Evolutionary conservation across 2,888 invertebrate species (phyloP), one percentile per base, ranked within the genome.

Genomic region (Salpingus planirostris): DNA sequence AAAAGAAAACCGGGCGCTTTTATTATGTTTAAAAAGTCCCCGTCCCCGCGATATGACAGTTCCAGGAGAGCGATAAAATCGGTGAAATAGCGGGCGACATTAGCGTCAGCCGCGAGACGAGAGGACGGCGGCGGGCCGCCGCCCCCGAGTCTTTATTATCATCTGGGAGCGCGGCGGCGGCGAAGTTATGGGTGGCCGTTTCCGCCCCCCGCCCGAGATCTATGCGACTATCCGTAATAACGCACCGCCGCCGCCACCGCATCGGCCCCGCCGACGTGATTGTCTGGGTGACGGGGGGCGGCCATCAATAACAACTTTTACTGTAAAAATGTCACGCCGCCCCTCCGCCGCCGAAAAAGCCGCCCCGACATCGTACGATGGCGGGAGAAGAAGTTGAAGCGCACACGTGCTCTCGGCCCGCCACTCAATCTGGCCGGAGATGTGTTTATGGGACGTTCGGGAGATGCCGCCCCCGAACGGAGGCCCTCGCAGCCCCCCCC

Each of bases 281-380:
- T 56, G 55, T 55, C 52, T 51, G 52, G 43, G 18, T 18, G 18
- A 8, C 18, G 18, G 46, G 29, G 5, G 31, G 44, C 50, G 49
- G 49, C 56, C 44, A 58, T 58, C 57, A 56, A 58, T 58, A 58
- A 56, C 53, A 58, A 58, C 56, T 56, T 56, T 53, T 49, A 47
- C 55, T 50, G 56, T 56, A 58, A 58, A 58, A 57, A 55, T 55
- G 56, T 57, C 57, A 47, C 47, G 33, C 23, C 26, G 32, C 24
- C 24, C 31, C 31, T 31, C 28, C 27, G 10, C 27, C 31, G 26
- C 28, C 18, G 28, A 31, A 31, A 36, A 36, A n/a, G n/a, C n/a
- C n/a, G n/a, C n/a, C n/a, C n/a, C n/a, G n/a, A n/a, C n/a, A n/a
- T n/a, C n/a, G n/a, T n/a, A n/a, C n/a, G n/a, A n/a, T n/a, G n/a